Percentiles rank a stretch among this genome's conserved stretches.
Evolutionary conservation across 2,888 invertebrate genomes (phyloP).

Genomic region (Phragmatobia fuliginosa): DNA sequence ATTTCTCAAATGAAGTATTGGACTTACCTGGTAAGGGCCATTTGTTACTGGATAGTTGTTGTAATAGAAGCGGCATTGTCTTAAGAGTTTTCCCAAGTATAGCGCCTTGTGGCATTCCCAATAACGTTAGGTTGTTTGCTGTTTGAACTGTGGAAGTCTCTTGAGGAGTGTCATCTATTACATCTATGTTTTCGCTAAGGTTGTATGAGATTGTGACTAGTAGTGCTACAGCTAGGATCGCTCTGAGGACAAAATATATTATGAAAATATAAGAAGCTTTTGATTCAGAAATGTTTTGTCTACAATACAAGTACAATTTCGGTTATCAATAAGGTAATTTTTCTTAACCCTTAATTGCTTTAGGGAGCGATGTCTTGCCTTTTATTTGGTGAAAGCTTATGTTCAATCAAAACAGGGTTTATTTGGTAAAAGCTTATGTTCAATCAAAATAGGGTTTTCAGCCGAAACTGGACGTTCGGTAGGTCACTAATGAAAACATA

Average conservation of each 20-base stretch:
- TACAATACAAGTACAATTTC: no score
- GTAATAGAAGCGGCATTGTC: conserved; percentile 50
- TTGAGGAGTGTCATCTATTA: conserved; percentile 44
- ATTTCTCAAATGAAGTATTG: not conserved
- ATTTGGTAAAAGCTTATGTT: no score
- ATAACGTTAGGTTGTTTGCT: conserved; percentile 30
- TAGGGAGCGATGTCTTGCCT: no score
- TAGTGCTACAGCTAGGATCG: conserved; percentile 81
- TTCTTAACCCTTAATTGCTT: no score
- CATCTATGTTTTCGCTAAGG: conserved; percentile 59
- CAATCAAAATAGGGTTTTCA: no score
- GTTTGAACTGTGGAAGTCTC: not conserved
- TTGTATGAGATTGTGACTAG: conserved; percentile 85
- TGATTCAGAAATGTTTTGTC: no score
- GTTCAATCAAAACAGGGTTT: no score
- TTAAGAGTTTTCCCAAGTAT: conserved; percentile 35
- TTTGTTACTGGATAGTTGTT: conserved; percentile 64
- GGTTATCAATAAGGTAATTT: no score
- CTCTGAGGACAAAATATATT: conserved; percentile 63
- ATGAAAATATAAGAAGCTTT: no score
- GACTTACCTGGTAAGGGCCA: conserved; percentile 81
- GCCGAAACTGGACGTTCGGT: no score
- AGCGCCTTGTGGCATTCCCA: conserved; percentile 25
- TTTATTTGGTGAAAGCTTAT: no score
- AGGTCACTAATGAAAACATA: no score